Evolutionary conservation across 2,113 vertebrate genomes (phyloP).

Genomic region (Trogon melanurus): DNA sequence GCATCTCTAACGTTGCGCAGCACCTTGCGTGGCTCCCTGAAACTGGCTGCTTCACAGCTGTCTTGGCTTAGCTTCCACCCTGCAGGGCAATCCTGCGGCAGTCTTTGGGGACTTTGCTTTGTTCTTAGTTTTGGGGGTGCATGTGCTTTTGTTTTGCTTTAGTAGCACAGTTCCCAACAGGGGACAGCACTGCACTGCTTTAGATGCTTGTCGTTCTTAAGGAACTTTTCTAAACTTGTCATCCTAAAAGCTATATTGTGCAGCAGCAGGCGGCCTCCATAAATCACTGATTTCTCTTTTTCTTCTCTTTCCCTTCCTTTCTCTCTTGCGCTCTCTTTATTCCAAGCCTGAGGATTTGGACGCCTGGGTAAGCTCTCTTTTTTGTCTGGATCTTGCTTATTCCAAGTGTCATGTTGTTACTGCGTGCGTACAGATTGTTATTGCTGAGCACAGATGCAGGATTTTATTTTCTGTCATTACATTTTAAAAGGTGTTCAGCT

Average conservation of each 20-base stretch:
- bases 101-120: not conserved
- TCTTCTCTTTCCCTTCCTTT: constrained; percentile 47
- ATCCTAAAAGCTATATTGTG: constrained; percentile 40
- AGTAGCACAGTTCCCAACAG: not conserved
- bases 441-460: constrained; percentile 68
- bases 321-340: constrained; percentile 6
- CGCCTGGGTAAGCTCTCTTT: constrained; percentile 81
- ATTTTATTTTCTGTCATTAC: constrained; percentile 81
- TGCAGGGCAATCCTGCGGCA: not conserved
- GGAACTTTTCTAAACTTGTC: constrained; percentile 36
- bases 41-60: not conserved
- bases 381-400: constrained; percentile 73
- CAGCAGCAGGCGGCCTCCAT: constrained; percentile 44
- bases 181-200: constrained; percentile 20
- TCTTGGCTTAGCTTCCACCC: not conserved
- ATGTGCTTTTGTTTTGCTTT: not conserved
- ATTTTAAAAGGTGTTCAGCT: constrained; percentile 91
- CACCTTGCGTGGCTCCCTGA: not conserved
- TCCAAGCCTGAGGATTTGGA: constrained; percentile 85
- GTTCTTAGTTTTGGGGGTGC: not conserved
- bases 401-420: constrained; percentile 89
- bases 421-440: constrained; percentile 54
- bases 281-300: constrained; percentile 59
- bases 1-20: not conserved
- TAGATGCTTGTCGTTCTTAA: constrained; percentile 28